Conservation (phyloP, 1,140 invertebrate species). For the Scaptomyza hsui region DNA sequence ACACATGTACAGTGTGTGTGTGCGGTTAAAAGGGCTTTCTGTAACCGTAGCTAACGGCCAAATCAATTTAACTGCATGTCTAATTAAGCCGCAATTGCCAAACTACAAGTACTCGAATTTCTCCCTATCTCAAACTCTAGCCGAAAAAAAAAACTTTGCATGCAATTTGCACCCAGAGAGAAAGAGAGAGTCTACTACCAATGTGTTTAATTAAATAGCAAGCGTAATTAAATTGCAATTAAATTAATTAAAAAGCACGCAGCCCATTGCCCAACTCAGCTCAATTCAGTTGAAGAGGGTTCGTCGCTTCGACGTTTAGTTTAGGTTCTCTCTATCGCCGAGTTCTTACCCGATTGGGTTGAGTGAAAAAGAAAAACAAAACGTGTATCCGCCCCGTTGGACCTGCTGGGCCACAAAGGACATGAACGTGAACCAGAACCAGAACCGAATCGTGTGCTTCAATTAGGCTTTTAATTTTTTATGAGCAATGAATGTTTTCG, state of each 20-base stretch:
- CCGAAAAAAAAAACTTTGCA: slow-evolving; percentile 53
- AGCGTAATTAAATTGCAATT: slow-evolving; percentile 84
- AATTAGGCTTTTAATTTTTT: slow-evolving; percentile 78
- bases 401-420: slow-evolving; percentile 15
- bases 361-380: slow-evolving; percentile 39
- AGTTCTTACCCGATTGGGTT: not conserved
- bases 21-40: not conserved
- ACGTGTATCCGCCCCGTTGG: slow-evolving; percentile 22
- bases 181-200: slow-evolving; percentile 37
- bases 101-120: slow-evolving; percentile 39
- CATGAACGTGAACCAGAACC: slow-evolving; percentile 14
- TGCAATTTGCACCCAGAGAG: slow-evolving; percentile 40
- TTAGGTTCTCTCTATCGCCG: slow-evolving; percentile 10
- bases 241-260: slow-evolving; percentile 83
- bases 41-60: slow-evolving; percentile 40
- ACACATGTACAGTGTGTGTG: too few relatives aligned
- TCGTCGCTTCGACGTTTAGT: slow-evolving; percentile 36
- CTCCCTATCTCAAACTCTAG: slow-evolving; percentile 5
- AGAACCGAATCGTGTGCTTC: slow-evolving; percentile 33
- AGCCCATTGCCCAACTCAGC: slow-evolving; percentile 8
- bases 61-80: slow-evolving; percentile 71
- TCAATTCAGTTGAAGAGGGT: slow-evolving; percentile 31
- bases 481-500: slow-evolving; percentile 76
- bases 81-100: slow-evolving; percentile 73
- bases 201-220: slow-evolving; percentile 84